phyloP scores from a whole-genome alignment of 2,113 vertebrate species.

The Tragelaphus buxtoni region DNA sequence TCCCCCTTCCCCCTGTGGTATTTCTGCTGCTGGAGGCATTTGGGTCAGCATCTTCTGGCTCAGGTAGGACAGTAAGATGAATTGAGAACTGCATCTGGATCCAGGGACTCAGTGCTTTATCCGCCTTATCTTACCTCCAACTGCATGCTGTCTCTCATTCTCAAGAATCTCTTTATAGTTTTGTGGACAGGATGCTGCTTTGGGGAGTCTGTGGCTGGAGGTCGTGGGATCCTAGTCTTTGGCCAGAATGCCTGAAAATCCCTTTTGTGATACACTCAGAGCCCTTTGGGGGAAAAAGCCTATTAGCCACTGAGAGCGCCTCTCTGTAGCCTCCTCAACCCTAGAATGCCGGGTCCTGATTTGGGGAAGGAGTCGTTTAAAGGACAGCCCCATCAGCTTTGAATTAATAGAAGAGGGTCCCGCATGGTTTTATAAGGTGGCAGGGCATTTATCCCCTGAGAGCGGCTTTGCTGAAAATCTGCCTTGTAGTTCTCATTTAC shows the following conservation, averaged over 20 bases:
- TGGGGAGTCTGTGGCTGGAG: background rate
- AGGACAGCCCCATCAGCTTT: background rate
- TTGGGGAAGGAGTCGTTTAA: background rate
- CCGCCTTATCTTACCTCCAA: background rate
- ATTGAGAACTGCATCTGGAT: background rate
- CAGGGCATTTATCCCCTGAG: background rate
- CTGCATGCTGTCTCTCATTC: background rate
- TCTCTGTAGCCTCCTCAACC: background rate
- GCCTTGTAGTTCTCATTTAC: conserved; percentile 20
- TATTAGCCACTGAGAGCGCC: background rate
- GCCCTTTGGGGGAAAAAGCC: background rate
- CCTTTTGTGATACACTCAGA: background rate
- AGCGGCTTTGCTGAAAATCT: conserved; percentile 7
- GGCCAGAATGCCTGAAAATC: background rate
- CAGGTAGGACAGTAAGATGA: background rate
- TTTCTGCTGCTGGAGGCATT: background rate
- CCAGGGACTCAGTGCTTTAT: background rate
- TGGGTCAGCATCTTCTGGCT: background rate
- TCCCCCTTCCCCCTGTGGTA: fast-evolving
- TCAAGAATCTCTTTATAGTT: background rate
- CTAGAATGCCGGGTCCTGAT: background rate
- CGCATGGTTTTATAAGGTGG: background rate
- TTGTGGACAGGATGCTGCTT: background rate
- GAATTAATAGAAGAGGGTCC: background rate
- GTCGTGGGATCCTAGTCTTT: background rate